Evolutionary conservation across 2,888 invertebrate genomes (phyloP).

Genomic region (Caenorhabditis virilis): DNA sequence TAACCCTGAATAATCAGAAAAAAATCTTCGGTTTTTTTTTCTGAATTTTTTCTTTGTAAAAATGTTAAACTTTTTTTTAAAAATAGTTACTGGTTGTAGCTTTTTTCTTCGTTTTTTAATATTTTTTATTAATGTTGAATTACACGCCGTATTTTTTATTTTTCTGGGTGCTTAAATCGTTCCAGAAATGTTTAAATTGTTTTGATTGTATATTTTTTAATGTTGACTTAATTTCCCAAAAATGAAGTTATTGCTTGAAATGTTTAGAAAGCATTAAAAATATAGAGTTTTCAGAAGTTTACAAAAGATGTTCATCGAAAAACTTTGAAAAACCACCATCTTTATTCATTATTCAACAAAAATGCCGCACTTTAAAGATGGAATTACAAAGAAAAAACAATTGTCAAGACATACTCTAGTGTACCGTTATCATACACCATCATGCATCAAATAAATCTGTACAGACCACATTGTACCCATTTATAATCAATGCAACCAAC

Average conservation of each 20-base stretch:
- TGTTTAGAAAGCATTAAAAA: no score
- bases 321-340: no score
- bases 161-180: background rate
- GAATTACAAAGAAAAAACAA: no score
- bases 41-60: background rate
- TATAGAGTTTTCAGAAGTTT: no score
- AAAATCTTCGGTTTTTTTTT: background rate
- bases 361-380: no score
- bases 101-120: background rate
- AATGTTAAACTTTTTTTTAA: background rate
- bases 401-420: constrained; percentile 25
- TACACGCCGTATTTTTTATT: no score
- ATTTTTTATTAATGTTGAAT: no score
- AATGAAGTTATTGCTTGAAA: no score
- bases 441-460: background rate
- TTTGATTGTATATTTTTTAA: background rate
- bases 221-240: no score
- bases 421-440: constrained; percentile 39
- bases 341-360: no score
- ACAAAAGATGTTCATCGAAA: no score
- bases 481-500: constrained; percentile 26
- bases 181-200: background rate
- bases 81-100: constrained; percentile 3
- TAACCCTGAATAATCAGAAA: background rate
- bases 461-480: constrained; percentile 32